phyloP scores from a whole-genome alignment of 2,888 invertebrate species.

The Dorcus parallelipipedus region DNA sequence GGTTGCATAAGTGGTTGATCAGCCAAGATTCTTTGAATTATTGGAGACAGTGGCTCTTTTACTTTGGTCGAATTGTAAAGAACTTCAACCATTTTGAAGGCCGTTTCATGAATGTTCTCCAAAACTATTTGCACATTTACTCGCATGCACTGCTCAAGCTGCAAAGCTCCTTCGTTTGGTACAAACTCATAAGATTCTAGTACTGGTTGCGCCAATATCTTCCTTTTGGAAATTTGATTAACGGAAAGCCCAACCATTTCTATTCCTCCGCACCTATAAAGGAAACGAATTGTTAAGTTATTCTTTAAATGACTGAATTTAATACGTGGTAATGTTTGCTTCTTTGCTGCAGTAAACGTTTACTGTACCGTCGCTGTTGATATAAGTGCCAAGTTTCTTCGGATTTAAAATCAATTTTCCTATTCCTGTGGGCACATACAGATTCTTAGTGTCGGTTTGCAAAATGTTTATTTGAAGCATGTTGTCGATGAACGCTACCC shows the following conservation, averaged over 20 bases:
- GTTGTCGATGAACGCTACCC: slow-evolving; percentile 85
- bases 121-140: slow-evolving; percentile 66
- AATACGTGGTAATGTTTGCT: too few species aligned
- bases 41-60: slow-evolving; percentile 48
- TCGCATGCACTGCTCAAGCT: slow-evolving; percentile 49
- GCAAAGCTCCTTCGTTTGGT: slow-evolving; percentile 51
- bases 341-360: too few species aligned
- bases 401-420: slow-evolving; percentile 21
- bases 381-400: slow-evolving; percentile 9
- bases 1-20: slow-evolving; percentile 69
- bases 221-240: slow-evolving; percentile 66
- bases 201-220: slow-evolving; percentile 68
- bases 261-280: slow-evolving; percentile 47
- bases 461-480: slow-evolving; percentile 81
- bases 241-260: slow-evolving; percentile 75
- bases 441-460: slow-evolving; percentile 61
- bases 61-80: background rate
- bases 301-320: too few species aligned
- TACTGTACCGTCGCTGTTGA: too few species aligned
- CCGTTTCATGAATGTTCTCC: slow-evolving; percentile 65
- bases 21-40: slow-evolving; percentile 58
- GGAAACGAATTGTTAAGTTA: too few species aligned
- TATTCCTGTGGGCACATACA: slow-evolving; percentile 63
- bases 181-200: slow-evolving; percentile 74
- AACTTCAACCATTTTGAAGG: slow-evolving; percentile 58